Percentiles rank a stretch among this genome's conserved stretches.
Conservation (phyloP, 2,113 vertebrate species). For the Trematocara variabile region DNA sequence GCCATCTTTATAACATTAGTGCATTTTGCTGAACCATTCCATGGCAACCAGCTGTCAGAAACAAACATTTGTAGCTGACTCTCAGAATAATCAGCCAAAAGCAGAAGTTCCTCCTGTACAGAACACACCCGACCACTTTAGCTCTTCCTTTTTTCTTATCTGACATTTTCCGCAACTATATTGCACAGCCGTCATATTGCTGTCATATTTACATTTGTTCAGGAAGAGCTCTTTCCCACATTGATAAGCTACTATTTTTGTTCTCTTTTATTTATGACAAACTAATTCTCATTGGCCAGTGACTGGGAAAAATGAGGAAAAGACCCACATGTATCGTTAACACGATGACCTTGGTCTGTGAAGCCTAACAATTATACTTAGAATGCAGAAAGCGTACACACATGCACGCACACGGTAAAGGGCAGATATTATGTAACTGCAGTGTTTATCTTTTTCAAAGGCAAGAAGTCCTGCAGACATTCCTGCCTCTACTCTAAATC, state of each 20-base stretch:
- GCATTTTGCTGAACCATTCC: background rate
- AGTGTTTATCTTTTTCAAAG: constrained; percentile 14
- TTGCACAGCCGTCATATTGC: background rate
- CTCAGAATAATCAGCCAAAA: background rate
- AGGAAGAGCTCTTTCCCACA: background rate
- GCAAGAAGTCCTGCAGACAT: background rate
- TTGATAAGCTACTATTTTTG: background rate
- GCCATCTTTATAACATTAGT: background rate
- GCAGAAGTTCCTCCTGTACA: constrained; percentile 8
- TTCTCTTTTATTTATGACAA: background rate
- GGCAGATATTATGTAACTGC: constrained; percentile 25
- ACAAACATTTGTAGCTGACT: background rate
- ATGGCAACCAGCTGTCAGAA: background rate
- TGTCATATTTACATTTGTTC: background rate
- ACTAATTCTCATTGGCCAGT: background rate
- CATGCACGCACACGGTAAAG: background rate
- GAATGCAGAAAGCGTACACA: background rate
- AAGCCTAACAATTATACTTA: background rate
- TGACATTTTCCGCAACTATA: background rate
- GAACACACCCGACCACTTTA: background rate
- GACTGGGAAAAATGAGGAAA: background rate
- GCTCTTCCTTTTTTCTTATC: background rate
- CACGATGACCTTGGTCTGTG: background rate
- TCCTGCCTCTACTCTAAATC: constrained; percentile 6
- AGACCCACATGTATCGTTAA: background rate